Evolutionary conservation across 2,888 invertebrate species (phyloP).

Genomic region (Dasysyrphus albostriatus): DNA sequence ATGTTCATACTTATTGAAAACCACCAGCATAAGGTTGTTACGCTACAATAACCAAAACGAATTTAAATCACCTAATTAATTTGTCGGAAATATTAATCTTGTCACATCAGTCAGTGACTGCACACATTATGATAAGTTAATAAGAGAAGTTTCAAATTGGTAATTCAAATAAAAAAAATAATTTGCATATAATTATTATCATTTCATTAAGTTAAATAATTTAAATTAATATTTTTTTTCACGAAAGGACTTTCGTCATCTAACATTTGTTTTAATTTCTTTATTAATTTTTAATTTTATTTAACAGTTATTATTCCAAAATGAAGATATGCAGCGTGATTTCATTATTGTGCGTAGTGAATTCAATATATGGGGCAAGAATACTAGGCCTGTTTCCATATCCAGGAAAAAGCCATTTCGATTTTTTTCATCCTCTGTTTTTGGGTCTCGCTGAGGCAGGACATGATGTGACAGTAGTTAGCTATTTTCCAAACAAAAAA

Average conservation of each 20-base stretch:
- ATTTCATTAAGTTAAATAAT: background rate
- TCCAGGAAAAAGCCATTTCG: conserved; percentile 83
- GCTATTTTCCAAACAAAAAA: conserved; percentile 82
- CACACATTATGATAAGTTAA: background rate
- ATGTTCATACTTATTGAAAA: background rate
- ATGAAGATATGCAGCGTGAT: conserved; percentile 22
- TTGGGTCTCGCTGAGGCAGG: conserved; percentile 82
- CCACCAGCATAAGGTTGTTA: background rate
- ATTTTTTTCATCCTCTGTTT: conserved; percentile 83
- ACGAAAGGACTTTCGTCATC: background rate
- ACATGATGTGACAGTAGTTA: conserved; percentile 84
- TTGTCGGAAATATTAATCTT: background rate
- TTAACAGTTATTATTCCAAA: background rate
- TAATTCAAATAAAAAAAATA: background rate
- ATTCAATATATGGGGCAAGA: conserved; percentile 49
- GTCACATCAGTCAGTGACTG: background rate
- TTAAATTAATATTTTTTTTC: no score
- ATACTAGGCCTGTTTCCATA: conserved; percentile 82
- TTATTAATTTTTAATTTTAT: background rate
- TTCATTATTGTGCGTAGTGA: conserved; percentile 11
- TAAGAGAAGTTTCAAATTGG: background rate
- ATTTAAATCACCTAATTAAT: background rate
- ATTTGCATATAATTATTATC: background rate
- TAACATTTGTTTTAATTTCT: background rate
- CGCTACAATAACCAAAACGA: background rate